Conservation (phyloP, 1,140 invertebrate species). For the Drosophila chauvacae region DNA sequence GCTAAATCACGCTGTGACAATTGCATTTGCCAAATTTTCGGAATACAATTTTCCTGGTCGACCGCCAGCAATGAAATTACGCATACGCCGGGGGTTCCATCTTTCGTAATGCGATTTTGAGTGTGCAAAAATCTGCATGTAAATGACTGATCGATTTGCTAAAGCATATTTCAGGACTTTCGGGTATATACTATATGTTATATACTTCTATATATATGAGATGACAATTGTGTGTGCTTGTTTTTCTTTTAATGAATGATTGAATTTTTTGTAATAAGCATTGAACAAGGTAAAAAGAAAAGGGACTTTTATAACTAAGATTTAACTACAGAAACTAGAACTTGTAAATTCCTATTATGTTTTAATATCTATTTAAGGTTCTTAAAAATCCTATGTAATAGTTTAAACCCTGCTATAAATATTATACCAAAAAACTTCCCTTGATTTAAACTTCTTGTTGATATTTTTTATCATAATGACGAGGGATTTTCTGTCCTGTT, state of each 20-base stretch:
- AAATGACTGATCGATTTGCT: slow-evolving; percentile 30
- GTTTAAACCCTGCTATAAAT: too few species aligned
- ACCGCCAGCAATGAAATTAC: slow-evolving; percentile 58
- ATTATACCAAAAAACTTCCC: too few species aligned
- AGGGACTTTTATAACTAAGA: too few species aligned
- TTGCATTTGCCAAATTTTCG: slow-evolving; percentile 72
- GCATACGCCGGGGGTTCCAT: slow-evolving; percentile 51
- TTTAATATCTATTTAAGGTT: too few species aligned
- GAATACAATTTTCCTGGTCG: slow-evolving; percentile 46
- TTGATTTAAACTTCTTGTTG: background rate
- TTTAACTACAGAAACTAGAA: too few species aligned
- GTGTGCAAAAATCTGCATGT: slow-evolving; percentile 31
- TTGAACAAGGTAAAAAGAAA: background rate
- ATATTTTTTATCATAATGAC: background rate
- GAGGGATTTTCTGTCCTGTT: slow-evolving; percentile 4
- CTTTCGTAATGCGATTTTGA: slow-evolving; percentile 24
- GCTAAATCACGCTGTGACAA: slow-evolving; percentile 54
- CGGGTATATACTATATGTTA: background rate
- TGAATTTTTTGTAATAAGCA: background rate
- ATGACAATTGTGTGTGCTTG: background rate
- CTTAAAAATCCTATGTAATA: too few species aligned
- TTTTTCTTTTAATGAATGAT: background rate
- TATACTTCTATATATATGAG: background rate
- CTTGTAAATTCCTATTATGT: background rate
- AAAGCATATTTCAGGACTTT: background rate